phyloP scores from a whole-genome alignment of 2,888 invertebrate genomes.

The Cyclophora punctaria region DNA sequence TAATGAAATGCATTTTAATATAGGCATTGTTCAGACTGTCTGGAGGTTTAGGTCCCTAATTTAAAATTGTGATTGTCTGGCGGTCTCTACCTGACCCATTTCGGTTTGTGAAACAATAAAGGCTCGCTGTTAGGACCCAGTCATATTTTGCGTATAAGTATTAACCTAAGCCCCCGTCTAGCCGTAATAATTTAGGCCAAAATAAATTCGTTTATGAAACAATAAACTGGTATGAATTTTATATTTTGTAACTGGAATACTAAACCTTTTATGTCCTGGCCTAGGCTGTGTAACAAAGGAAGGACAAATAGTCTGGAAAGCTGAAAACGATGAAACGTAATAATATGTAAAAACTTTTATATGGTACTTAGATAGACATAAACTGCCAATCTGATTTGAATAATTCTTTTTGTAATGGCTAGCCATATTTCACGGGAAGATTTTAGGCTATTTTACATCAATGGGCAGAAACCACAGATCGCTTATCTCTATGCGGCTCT shows the following conservation, averaged over 20 bases:
- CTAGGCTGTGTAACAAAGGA: too few relatives aligned
- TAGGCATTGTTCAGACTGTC: slow-evolving; percentile 34
- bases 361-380: too few relatives aligned
- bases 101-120: slow-evolving; percentile 51
- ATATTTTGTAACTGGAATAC: neutral
- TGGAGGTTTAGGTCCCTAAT: slow-evolving; percentile 51
- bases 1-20: slow-evolving; percentile 40
- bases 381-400: too few relatives aligned
- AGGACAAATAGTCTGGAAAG: too few relatives aligned
- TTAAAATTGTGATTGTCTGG: slow-evolving; percentile 72
- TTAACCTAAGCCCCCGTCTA: slow-evolving; percentile 48
- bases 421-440: too few relatives aligned
- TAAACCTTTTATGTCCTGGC: neutral
- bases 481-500: too few relatives aligned
- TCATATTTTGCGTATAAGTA: slow-evolving; percentile 44
- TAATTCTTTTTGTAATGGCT: too few relatives aligned
- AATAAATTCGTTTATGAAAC: slow-evolving; percentile 17
- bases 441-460: too few relatives aligned
- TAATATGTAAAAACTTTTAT: too few relatives aligned
- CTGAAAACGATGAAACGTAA: too few relatives aligned
- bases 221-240: slow-evolving; percentile 9
- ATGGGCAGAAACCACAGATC: too few relatives aligned
- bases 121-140: slow-evolving; percentile 57
- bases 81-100: slow-evolving; percentile 2
- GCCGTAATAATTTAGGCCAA: slow-evolving; percentile 34